Evolutionary conservation across 2,797 vertebrate genomes (phyloP), one percentile per base, ranked within the genome.

Genomic region (Paramormyrops hopkinsi): DNA sequence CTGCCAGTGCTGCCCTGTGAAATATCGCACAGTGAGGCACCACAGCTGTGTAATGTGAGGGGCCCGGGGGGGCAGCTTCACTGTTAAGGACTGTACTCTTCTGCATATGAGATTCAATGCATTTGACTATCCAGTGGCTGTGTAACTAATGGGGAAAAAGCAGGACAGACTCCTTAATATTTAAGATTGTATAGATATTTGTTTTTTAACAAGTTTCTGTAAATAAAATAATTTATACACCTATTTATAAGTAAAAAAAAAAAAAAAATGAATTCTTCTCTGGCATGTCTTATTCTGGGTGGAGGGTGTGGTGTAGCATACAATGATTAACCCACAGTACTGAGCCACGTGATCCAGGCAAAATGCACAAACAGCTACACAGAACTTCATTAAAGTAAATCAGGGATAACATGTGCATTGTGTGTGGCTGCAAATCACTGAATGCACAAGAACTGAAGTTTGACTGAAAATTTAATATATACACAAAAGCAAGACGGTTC

Each of bases 161-260:
- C 97, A 98, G 97, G 97, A 97, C 98, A 99, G 97, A 98, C 97
- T 97, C 97, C 97, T 97, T 97, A 97, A 98, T 99, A 99, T 99
- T 99, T 99, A 97, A 98, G 98, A 99, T 98, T 96, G 98, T 99
- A 99, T 99, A 99, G 98, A 99, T 99, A 99, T 99, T 98, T 99
- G 98, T 99, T 99, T 99, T 98, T 99, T 46, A 99, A 99, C 98
- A 99, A 97, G 97, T 98, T 99, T 99, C 97, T 99, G 98, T 99
- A 99, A 99, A 99, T 99, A 99, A 98, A 99, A 99, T 99, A 99
- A 99, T 99, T 99, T 99, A 98, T 99, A 99, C 98, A 99, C 95
- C 94, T 97, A 99, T 99, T 99, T 99, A 99, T 99, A 99, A 97
- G 96, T 98, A 33, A 37, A 79, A n/a, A 7, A 41, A 99, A 98